Evolutionary conservation across 2,888 invertebrate genomes (phyloP).

Genomic region (Luperina nickerlii): DNA sequence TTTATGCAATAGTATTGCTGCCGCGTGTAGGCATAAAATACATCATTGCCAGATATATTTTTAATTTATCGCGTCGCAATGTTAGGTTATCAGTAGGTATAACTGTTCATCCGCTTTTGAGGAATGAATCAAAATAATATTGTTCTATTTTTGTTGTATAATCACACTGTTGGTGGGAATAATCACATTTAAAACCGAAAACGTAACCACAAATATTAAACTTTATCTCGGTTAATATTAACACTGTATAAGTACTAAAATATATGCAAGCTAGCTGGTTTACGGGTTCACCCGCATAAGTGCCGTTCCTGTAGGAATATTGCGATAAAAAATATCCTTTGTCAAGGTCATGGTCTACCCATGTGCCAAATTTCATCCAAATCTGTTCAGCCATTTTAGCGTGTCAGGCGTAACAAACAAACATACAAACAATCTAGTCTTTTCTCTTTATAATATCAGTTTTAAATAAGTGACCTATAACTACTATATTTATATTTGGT

Average conservation of each 20-base stretch:
- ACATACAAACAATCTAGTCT: background rate
- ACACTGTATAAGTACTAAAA: background rate
- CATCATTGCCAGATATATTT: constrained; percentile 3
- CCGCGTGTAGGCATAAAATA: constrained; percentile 11
- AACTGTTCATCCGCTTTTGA: constrained; percentile 25
- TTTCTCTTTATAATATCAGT: background rate
- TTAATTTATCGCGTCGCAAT: constrained; percentile 20
- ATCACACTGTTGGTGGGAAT: constrained; percentile 13
- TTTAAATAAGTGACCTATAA: background rate
- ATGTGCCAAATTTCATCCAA: background rate
- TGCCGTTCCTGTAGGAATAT: no score
- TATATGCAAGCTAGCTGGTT: background rate
- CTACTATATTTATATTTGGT: background rate
- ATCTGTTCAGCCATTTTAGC: background rate
- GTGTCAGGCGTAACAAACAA: background rate
- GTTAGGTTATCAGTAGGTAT: constrained; percentile 42
- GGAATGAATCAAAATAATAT: constrained; percentile 10
- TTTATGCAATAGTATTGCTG: background rate
- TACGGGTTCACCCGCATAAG: no score
- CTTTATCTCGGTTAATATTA: background rate
- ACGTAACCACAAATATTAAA: constrained; percentile 2
- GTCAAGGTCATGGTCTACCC: background rate
- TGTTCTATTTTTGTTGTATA: constrained; percentile 23
- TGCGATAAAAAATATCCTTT: background rate
- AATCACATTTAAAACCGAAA: background rate